Base-by-base conservation (phyloP, 2,888 invertebrate species). In the Lampropteryx suffumata region DNA sequence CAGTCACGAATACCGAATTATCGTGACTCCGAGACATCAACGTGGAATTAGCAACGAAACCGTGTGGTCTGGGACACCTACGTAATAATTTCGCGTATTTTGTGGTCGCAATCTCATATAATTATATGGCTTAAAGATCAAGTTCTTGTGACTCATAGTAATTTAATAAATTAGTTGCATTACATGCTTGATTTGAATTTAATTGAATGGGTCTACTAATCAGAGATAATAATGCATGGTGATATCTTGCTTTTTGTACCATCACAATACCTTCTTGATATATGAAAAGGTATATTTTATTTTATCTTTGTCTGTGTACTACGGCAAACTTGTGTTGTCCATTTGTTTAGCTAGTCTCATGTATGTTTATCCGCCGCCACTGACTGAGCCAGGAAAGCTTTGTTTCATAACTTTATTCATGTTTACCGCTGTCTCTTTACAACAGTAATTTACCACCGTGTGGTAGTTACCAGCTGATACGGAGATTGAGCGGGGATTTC, bases 1-100 rank as follows among this genome's bases (percentile, higher is more conserved):
- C 59, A 79, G 86, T 84, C 86, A 86, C 87, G 86, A 82, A 79
- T 71, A 41, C 55, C 62, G 65, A 71, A 73, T 73, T 71, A 74
- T 76, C 72, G 69, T 76, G 73, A 70, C 69, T 66, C 48, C 59
- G 64, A 69, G 65, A 70, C 73, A 69, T 59, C 62, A 58, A 24
- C 24, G 47, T 42, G 57, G 11, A 71, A 69, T 64, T 67, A 65
- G 56, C 55, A 59, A 46, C 51, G 46, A 59, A 29, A 50, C 60
- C 67, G 64, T 67, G 69, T 67, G 72, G 71, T 65, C 69, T 60
- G 57, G 30, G 28, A 54, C 49, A 50, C 55, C 54, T 34, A 42
- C 33, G 13, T 51, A 44, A n/a, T 56, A 55, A 59, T 56, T 59
- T 52, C 32, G 36, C 34, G 10, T 14, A 39, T 39, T 39, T 34